Conservation (phyloP, 2,797 vertebrate genomes). For the Allobates femoralis region DNA sequence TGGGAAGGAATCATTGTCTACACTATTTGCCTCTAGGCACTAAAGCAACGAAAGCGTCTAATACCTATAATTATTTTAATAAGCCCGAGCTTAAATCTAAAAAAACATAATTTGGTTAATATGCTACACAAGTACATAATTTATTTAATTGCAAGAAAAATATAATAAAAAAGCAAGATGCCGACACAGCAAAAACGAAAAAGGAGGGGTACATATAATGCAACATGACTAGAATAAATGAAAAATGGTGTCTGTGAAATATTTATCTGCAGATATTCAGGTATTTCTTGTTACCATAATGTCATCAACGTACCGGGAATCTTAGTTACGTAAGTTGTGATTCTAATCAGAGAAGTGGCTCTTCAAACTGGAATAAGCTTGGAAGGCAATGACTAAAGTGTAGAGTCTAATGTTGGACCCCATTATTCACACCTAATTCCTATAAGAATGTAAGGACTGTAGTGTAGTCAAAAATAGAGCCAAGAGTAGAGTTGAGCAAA, state of each 20-base stretch:
- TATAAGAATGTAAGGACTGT: too few relatives aligned
- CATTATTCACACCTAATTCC: too few relatives aligned
- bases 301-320: too few relatives aligned
- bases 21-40: conserved; percentile 48
- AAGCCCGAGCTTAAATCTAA: conserved; percentile 48
- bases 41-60: conserved; percentile 38
- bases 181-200: conserved; percentile 10
- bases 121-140: conserved; percentile 50
- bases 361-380: too few relatives aligned
- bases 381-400: too few relatives aligned
- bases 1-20: conserved; percentile 34
- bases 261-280: too few relatives aligned
- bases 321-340: too few relatives aligned
- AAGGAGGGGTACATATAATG: neutral
- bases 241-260: neutral
- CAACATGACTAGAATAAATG: neutral
- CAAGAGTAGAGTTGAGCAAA: too few relatives aligned
- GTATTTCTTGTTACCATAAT: too few relatives aligned
- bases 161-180: conserved; percentile 24
- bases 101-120: conserved; percentile 48
- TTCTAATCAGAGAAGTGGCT: too few relatives aligned
- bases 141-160: conserved; percentile 36
- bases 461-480: too few relatives aligned
- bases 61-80: conserved; percentile 61
- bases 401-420: too few relatives aligned